Evolutionary conservation across 2,113 vertebrate species (phyloP).

Genomic region (Agapornis roseicollis): DNA sequence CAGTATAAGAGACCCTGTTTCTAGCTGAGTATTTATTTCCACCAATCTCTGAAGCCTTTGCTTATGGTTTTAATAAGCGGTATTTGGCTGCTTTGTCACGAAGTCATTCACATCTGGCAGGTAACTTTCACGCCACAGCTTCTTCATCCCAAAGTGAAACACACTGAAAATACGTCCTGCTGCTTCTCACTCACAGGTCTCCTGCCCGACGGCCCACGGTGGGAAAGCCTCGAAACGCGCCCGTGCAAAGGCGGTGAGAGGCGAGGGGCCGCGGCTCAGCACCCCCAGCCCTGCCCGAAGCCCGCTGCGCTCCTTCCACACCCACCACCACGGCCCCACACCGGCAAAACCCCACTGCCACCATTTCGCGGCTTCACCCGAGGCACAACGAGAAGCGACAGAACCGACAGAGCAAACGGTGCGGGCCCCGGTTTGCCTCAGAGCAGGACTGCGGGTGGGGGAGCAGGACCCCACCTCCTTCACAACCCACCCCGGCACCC

Average conservation of each 20-base stretch:
- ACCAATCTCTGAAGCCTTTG: neutral
- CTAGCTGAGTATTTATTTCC: neutral
- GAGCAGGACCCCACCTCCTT: too few relatives aligned
- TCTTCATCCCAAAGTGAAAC: neutral
- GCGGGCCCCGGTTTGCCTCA: too few relatives aligned
- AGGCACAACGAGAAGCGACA: neutral
- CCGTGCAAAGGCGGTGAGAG: too few relatives aligned
- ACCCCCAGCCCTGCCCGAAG: neutral
- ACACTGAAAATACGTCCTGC: neutral
- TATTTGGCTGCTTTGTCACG: neutral
- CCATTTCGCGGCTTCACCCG: neutral
- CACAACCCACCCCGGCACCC: neutral
- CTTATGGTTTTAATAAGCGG: neutral
- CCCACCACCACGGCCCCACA: neutral
- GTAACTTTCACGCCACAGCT: neutral
- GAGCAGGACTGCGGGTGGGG: fast-evolving
- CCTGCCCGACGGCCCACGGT: neutral
- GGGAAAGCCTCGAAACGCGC: neutral
- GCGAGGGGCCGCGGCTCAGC: neutral
- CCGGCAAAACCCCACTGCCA: neutral
- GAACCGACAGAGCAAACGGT: neutral
- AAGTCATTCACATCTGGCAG: neutral
- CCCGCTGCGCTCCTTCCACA: neutral
- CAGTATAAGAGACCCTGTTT: neutral
- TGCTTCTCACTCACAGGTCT: neutral